Percentiles rank a stretch among this genome's conserved stretches.
Evolutionary conservation across 2,797 vertebrate genomes (phyloP).

Genomic region (Schizopygopsis pylzovi): DNA sequence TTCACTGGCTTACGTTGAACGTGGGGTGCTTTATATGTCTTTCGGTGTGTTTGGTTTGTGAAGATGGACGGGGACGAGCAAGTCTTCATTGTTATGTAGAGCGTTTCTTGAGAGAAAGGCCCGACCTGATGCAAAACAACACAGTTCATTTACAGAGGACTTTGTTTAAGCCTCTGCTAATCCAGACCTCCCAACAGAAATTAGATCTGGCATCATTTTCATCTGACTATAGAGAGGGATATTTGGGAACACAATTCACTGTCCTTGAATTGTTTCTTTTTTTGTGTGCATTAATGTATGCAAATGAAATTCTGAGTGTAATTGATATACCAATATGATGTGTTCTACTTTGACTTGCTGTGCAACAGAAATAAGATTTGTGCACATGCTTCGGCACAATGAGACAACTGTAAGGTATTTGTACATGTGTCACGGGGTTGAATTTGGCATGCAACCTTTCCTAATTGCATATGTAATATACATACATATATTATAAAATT

Average conservation of each 20-base stretch:
- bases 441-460: neutral
- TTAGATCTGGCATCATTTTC: conserved; percentile 12
- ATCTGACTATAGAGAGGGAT: neutral
- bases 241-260: conserved; percentile 3
- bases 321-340: conserved; percentile 21
- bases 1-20: neutral
- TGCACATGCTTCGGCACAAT: neutral
- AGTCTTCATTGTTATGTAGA: conserved; percentile 35
- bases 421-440: neutral
- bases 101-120: neutral
- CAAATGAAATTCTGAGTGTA: conserved; percentile 4
- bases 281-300: conserved; percentile 31
- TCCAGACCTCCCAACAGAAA: conserved; percentile 33
- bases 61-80: neutral
- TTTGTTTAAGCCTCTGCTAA: conserved; percentile 51
- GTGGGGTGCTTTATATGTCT: neutral
- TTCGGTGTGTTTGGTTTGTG: conserved; percentile 3
- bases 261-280: neutral
- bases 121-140: neutral
- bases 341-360: neutral
- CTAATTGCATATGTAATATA: neutral
- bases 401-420: neutral
- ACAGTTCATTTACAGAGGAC: conserved; percentile 50
- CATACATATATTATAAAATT: too few relatives aligned
- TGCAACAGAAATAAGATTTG: neutral